Evolutionary conservation across 2,888 invertebrate genomes (phyloP), one percentile per base, ranked within the genome.

Genomic region (Tanytarsus gracilentus): DNA sequence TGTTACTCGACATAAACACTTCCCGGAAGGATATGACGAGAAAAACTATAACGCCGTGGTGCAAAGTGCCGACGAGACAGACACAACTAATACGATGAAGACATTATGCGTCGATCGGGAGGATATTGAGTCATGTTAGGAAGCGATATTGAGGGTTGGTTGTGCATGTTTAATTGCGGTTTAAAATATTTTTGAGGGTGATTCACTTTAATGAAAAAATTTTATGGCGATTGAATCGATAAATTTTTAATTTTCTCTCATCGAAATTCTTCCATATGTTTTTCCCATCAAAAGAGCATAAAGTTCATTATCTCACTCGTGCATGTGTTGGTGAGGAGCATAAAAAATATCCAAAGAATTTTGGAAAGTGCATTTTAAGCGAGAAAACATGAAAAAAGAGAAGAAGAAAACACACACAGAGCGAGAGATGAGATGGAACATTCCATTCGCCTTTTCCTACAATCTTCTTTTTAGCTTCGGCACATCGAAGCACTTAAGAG

Each of bases 11-110:
- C 39, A 18, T 29, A 36, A 33, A 21, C 26, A 48, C 48, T 58
- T 58, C 58, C 58, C 58, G 58, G 58, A 58, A 58, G 58, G 58
- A 58, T 58, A 58, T 58, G 58, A 58, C 58, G n/a, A n/a, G n/a
- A n/a, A 58, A 55, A 44, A 44, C 40, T 58, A 58, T 26, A 56
- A 56, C 55, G 40, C 55, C n/a, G 36, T 23, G 23, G 44, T 23
- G 21, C 44, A 18, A 23, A 33, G 26, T 39, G 39, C 44, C 27
- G 21, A 16, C 18, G 48, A 30, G 40, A 58, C 58, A n/a, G 40
- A 29, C 27, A 48, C 39, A 48, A 21, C n/a, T n/a, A n/a, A n/a
- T n/a, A n/a, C n/a, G n/a, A n/a, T n/a, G n/a, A n/a, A n/a, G n/a
- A n/a, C n/a, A n/a, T n/a, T n/a, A n/a, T n/a, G n/a, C n/a, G n/a